Percentiles rank a stretch among this genome's conserved stretches.
Evolutionary conservation across 1,140 invertebrate genomes (phyloP).

Genomic region (Andricus grossulariae): DNA sequence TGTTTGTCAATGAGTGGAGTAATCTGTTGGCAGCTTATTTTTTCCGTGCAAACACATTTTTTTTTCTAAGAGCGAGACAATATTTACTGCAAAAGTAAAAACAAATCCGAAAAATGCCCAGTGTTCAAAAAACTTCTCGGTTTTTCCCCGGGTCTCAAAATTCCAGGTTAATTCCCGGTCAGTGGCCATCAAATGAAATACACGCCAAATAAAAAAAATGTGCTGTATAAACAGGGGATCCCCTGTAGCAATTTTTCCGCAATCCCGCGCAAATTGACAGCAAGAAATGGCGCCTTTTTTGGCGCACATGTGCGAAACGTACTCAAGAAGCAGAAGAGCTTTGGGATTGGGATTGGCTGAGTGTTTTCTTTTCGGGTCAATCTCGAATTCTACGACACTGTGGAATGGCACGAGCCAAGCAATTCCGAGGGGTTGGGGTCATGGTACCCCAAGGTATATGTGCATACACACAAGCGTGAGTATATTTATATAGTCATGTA

Average conservation of each 20-base stretch:
- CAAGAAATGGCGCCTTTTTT: slow-evolving; percentile 3
- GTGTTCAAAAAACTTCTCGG: too few species aligned
- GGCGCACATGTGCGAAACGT: slow-evolving; percentile 17
- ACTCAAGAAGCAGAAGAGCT: neutral
- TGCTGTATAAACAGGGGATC: too few species aligned
- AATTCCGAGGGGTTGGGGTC: slow-evolving; percentile 55
- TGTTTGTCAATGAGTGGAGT: too few species aligned
- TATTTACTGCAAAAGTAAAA: too few species aligned
- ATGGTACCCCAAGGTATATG: slow-evolving; percentile 42
- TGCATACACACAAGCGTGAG: neutral
- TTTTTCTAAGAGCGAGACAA: too few species aligned
- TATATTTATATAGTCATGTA: slow-evolving; percentile 41
- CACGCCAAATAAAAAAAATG: too few species aligned
- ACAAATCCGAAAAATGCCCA: too few species aligned
- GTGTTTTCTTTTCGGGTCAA: slow-evolving; percentile 30
- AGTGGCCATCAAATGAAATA: too few species aligned
- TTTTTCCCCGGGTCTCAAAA: too few species aligned
- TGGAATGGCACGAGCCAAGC: slow-evolving; percentile 62
- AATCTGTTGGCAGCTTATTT: too few species aligned
- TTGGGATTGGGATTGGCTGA: slow-evolving; percentile 27
- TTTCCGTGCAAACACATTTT: too few species aligned
- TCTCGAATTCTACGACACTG: slow-evolving; percentile 57
- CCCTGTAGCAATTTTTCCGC: neutral
- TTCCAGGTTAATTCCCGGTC: too few species aligned
- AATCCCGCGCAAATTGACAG: neutral